Evolutionary conservation across 1,140 invertebrate genomes (phyloP), one percentile per base, ranked within the genome.

Genomic region (Drosophila tsacasi): DNA sequence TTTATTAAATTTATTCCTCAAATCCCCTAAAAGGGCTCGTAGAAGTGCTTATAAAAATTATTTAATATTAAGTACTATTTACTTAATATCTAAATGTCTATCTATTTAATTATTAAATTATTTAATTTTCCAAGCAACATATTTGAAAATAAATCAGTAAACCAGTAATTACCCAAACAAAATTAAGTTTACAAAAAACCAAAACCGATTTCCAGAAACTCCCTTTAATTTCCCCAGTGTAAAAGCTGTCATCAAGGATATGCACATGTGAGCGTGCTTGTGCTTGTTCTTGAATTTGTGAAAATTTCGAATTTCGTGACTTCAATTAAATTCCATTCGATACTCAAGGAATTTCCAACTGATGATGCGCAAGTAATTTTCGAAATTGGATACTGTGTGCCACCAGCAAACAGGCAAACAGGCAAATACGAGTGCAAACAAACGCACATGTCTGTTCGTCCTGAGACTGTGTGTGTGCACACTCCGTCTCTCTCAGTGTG

Each of bases 311-410:
- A 39, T 57, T 39, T 73, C 87, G 87, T 91, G 87, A 91, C 87
- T 91, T 91, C 87, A 91, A 91, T 91, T 91, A 91, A 91, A 91
- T 91, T 91, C 87, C 87, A 90, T 91, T 91, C 87, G 87, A 91
- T 91, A 91, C 82, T 91, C 86, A 91, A 86, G 86, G 86, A 90
- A 90, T 91, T 90, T 90, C 78, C 79, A 72, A 55, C 83, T 81
- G 79, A 90, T 90, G 85, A 85, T 90, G 86, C 82, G 86, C 86
- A 90, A 90, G 86, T 90, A 90, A 90, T 90, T 90, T 86, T 71
- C 59, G 86, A 91, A 90, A 90, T 90, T 90, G 86, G 83, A 91
- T 90, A 90, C 80, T 90, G 79, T 91, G 72, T 85, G 72, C 76
- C 78, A 79, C 78, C 72, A 86, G 82, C 81, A 87, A 89, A 89